These are phyloP conservation scores for Channa maculata DNA, from an alignment of 2,113 vertebrate genomes.

Conservation along the genomic window DNA sequence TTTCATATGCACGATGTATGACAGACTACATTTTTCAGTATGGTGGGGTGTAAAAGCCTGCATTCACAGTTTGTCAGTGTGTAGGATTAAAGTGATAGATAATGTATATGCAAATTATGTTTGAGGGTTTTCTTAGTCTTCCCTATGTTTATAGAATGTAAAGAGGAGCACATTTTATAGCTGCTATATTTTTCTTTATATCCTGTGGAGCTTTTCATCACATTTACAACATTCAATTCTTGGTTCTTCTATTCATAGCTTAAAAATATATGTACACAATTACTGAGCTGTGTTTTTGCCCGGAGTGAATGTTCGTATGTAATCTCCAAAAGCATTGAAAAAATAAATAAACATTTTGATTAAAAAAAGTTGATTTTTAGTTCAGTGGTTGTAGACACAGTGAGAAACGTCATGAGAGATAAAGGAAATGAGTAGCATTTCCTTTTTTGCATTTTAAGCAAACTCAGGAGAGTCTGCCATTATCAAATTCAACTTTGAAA, in stretches of 20 bases:
- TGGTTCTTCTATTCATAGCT: constrained; percentile 8
- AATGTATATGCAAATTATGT: constrained; percentile 5
- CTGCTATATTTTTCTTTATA: not conserved
- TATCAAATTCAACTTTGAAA: constrained; percentile 41
- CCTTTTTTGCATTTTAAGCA: not conserved
- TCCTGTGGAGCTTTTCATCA: constrained; percentile 18
- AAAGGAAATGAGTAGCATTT: not conserved
- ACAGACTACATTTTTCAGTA: not conserved
- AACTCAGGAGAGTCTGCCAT: constrained; percentile 21
- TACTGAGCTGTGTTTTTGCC: constrained; percentile 22
- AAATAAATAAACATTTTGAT: constrained; percentile 1
- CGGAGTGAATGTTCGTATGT: not conserved
- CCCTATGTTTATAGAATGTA: constrained; percentile 29
- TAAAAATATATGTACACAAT: constrained; percentile 9
- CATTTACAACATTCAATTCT: constrained; percentile 40
- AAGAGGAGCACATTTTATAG: not conserved
- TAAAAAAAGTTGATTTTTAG: constrained; percentile 5
- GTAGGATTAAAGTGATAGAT: constrained; percentile 19
- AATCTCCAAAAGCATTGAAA: constrained; percentile 3
- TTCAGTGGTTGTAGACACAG: constrained; percentile 28
- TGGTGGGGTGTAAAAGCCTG: not conserved
- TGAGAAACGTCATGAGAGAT: constrained; percentile 11
- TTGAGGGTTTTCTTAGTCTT: constrained; percentile 2
- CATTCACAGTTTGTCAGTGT: constrained; percentile 13
- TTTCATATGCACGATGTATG: constrained; percentile 40